Percentiles rank a stretch among this genome's conserved stretches.
phyloP scores from a whole-genome alignment of 2,113 vertebrate species.

The human (Homo sapiens) region DNA sequence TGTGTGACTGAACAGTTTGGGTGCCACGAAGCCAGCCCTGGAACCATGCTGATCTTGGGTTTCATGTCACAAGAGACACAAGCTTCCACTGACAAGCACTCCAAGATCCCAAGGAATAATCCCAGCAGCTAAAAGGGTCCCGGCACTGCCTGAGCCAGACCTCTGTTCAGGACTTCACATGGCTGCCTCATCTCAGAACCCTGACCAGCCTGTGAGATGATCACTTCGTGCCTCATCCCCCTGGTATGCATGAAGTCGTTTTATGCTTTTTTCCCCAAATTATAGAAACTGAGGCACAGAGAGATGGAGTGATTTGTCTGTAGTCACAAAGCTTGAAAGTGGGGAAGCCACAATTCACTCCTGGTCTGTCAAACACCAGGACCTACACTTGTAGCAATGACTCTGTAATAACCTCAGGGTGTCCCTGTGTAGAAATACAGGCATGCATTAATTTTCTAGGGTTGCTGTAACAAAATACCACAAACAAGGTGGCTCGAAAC shows the following conservation, averaged over 20 bases:
- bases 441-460: not conserved
- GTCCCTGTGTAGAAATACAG: not conserved
- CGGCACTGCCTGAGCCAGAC: rapidly evolving
- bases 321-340: not conserved
- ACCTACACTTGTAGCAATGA: not conserved
- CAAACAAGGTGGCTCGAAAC: not conserved
- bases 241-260: not conserved
- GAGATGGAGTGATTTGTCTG: not conserved
- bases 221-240: no score
- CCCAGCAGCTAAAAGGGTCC: not conserved
- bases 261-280: not conserved
- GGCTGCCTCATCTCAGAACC: not conserved
- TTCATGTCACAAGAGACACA: not conserved
- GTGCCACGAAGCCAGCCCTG: not conserved
- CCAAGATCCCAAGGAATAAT: not conserved
- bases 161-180: not conserved
- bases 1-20: not conserved
- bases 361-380: not conserved
- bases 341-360: not conserved
- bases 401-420: not conserved
- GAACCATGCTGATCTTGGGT: not conserved
- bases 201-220: not conserved
- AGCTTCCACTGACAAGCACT: not conserved
- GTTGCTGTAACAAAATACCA: not conserved
- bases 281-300: not conserved